Conservation (phyloP, 2,113 vertebrate genomes). For the Datnioides undecimradiatus region DNA sequence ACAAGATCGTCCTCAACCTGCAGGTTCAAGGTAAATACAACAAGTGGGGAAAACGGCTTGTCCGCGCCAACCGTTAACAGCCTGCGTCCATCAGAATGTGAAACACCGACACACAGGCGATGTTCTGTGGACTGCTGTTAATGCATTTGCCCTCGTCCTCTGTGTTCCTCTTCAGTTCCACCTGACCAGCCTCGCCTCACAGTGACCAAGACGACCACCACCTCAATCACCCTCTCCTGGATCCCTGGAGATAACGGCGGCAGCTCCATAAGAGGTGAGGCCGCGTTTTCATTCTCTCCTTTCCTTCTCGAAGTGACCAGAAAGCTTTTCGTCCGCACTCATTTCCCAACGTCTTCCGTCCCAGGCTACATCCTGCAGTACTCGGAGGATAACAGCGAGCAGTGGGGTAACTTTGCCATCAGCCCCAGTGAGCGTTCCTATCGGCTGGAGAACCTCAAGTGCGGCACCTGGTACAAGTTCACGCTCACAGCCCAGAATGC, state of each 20-base stretch:
- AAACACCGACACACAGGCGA: not conserved
- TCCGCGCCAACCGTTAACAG: not conserved
- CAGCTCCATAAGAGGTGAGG: constrained; percentile 96
- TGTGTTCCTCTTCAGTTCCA: constrained; percentile 92
- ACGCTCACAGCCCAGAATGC: constrained; percentile 97
- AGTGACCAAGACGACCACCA: constrained; percentile 97
- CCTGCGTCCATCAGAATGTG: not conserved
- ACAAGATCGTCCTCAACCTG: constrained; percentile 95
- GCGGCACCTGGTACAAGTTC: constrained; percentile 99
- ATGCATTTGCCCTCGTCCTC: not conserved
- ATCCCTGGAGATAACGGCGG: constrained; percentile 98
- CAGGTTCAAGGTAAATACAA: constrained; percentile 93
- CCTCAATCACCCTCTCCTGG: constrained; percentile 98
- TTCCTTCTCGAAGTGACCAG: too few species aligned
- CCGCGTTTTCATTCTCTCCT: not conserved
- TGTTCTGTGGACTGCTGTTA: not conserved
- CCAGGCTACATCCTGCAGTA: constrained; percentile 97
- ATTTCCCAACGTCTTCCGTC: not conserved
- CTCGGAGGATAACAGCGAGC: constrained; percentile 98
- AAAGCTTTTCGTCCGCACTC: not conserved
- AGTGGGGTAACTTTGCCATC: constrained; percentile 97
- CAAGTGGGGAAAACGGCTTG: not conserved
- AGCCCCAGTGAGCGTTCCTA: constrained; percentile 97
- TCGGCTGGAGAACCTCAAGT: constrained; percentile 94
- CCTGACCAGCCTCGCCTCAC: constrained; percentile 98